Evolutionary conservation across 2,888 invertebrate species (phyloP).

Genomic region (Acanthosoma haemorrhoidale): DNA sequence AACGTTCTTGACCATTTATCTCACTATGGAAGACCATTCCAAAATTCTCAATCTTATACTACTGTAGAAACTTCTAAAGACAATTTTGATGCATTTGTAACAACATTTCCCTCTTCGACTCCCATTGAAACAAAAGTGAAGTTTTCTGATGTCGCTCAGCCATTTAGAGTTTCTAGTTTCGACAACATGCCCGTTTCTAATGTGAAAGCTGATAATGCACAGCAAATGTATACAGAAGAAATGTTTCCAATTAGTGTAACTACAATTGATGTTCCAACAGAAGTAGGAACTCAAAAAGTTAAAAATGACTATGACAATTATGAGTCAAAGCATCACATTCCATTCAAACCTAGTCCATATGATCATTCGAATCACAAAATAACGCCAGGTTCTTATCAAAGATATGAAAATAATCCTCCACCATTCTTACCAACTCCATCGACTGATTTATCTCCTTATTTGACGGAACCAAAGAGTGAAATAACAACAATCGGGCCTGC

Average conservation of each 20-base stretch:
- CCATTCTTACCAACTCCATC: slow-evolving; percentile 40
- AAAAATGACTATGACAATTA: slow-evolving; percentile 25
- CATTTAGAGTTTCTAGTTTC: slow-evolving; percentile 30
- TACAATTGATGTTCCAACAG: slow-evolving; percentile 39
- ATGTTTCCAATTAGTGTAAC: slow-evolving; percentile 39
- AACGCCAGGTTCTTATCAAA: slow-evolving; percentile 32
- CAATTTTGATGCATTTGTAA: slow-evolving; percentile 30
- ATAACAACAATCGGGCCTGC: slow-evolving; percentile 27
- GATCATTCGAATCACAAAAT: slow-evolving; percentile 32
- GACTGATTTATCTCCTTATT: slow-evolving; percentile 33
- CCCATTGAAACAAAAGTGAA: slow-evolving; percentile 20
- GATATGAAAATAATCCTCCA: slow-evolving; percentile 32
- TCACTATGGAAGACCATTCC: slow-evolving; percentile 41
- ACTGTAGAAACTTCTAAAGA: slow-evolving; percentile 22
- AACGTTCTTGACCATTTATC: slow-evolving; percentile 40
- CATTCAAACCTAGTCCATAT: slow-evolving; percentile 30
- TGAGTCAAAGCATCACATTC: slow-evolving; percentile 14
- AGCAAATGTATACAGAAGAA: slow-evolving; percentile 34
- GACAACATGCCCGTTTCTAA: slow-evolving; percentile 18
- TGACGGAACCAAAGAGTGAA: slow-evolving; percentile 31
- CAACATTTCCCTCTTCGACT: slow-evolving; percentile 29
- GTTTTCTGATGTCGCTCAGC: slow-evolving; percentile 36
- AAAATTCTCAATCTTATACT: slow-evolving; percentile 34
- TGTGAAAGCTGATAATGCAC: slow-evolving; percentile 31
- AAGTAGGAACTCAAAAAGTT: slow-evolving; percentile 26